phyloP scores from a whole-genome alignment of 2,888 invertebrate genomes.

The Sussaba pulchella region DNA sequence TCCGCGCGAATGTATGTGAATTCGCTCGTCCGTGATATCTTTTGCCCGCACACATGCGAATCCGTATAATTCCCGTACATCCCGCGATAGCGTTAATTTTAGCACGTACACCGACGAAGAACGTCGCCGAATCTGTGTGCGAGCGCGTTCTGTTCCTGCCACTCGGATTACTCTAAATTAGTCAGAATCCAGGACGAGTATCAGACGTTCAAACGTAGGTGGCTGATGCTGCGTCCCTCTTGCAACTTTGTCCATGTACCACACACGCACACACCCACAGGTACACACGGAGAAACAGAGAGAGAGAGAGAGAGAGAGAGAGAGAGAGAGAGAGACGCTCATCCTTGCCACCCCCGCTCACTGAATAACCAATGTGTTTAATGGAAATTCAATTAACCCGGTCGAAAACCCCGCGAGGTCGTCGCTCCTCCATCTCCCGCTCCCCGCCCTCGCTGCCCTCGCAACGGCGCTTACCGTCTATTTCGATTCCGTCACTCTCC shows the following conservation, averaged over 20 bases:
- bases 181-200: constrained; percentile 63
- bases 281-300: neutral
- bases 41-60: constrained; percentile 25
- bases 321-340: constrained; percentile 42
- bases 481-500: constrained; percentile 63
- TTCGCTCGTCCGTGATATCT: constrained; percentile 19
- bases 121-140: constrained; percentile 25
- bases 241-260: constrained; percentile 13
- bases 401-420: constrained; percentile 65
- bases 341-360: constrained; percentile 61
- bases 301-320: constrained; percentile 15
- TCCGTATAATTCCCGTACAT: constrained; percentile 38
- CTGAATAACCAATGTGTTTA: constrained; percentile 67
- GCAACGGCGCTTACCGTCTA: constrained; percentile 56
- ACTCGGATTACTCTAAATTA: constrained; percentile 66
- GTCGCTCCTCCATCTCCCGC: constrained; percentile 36
- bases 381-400: constrained; percentile 67
- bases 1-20: constrained; percentile 26
- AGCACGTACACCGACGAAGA: constrained; percentile 7
- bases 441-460: too few relatives aligned
- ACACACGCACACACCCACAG: neutral
- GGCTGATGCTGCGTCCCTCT: constrained; percentile 14
- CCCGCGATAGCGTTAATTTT: constrained; percentile 40
- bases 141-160: constrained; percentile 44
- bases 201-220: constrained; percentile 61